Base-by-base conservation (phyloP, 37 sponge, comb jelly and placozoan genomes). In the Aphrocallistes beatrix region DNA sequence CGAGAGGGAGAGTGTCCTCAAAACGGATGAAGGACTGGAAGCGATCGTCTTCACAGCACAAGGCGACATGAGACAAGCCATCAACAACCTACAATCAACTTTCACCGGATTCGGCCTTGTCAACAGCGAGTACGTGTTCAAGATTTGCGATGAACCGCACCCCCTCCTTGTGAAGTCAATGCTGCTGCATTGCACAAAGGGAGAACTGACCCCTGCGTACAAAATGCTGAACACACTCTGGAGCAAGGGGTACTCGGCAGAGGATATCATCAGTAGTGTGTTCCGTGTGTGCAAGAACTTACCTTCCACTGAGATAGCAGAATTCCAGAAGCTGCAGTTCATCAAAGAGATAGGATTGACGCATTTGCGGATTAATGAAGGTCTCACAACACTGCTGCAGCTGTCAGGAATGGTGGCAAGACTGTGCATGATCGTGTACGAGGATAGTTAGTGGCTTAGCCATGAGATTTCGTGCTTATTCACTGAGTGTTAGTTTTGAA, bases 141-240 rank as follows among this genome's bases (percentile, higher is more conserved):
- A 99, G 90, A 95, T 96, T 6, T 99, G 99, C 90, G 99, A 99
- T 84, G 99, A 99, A 84, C 99, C 99, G 1, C 99, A 99, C 84
- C 99, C 99, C 37, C 88, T 99, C 38, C 88, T 99, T 38, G 91
- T 99, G 51, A 96, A 93, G 81, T 88, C 94, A 81, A 99, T 99
- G 99, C 48, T 99, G 40, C 45, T 37, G 0, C 88, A 90, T 81
- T 99, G 96, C 89, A 81, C 51, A 9, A 81, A 90, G 37, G 83
- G 85, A 19, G 86, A 90, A 8, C 90, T 99, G 0, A 93, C 96
- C 25, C 87, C 85, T 17, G 99, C 96, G 0, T 95, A 94, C 85
- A 82, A 85, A 81, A 89, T 96, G 13, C 87, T 99, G 47, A 87
- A 88, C 85, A 86, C 91, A 8, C 88, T 99, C 23, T 99, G 99